Conservation (phyloP, 2,888 invertebrate species). For the Drosophila recens region DNA sequence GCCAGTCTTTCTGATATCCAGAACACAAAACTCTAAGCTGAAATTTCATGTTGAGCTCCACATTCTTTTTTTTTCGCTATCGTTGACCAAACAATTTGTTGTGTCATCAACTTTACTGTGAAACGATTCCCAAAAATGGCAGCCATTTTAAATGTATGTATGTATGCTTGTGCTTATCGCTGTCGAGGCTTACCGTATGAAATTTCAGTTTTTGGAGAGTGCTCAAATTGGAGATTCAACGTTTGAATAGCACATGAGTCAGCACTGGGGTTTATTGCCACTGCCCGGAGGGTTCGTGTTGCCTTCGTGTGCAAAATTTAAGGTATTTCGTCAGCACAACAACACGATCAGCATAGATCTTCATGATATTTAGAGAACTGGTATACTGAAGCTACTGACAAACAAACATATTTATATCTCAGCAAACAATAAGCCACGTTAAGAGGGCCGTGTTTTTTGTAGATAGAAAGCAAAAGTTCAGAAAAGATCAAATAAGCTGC, state of each 20-base stretch:
- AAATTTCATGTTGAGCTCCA: slow-evolving; percentile 58
- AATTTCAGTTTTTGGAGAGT: slow-evolving; percentile 48
- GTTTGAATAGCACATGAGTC: slow-evolving; percentile 30
- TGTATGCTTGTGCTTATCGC: slow-evolving; percentile 25
- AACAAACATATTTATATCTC: background rate
- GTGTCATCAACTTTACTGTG: slow-evolving; percentile 26
- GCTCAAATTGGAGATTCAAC: slow-evolving; percentile 27
- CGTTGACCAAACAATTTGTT: slow-evolving; percentile 7
- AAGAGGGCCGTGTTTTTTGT: background rate
- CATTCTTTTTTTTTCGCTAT: slow-evolving; percentile 10
- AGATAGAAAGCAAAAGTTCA: background rate
- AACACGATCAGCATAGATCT: slow-evolving; percentile 14
- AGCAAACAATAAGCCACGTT: background rate
- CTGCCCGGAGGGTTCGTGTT: slow-evolving; percentile 6
- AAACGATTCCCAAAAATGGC: slow-evolving; percentile 19
- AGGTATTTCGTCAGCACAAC: slow-evolving; percentile 20
- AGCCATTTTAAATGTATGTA: slow-evolving; percentile 12
- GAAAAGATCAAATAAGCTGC: background rate
- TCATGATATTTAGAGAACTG: slow-evolving; percentile 16
- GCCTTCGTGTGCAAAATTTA: slow-evolving; percentile 17
- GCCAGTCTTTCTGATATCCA: slow-evolving; percentile 23
- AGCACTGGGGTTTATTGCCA: slow-evolving; percentile 49
- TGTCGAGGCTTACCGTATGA: slow-evolving; percentile 37
- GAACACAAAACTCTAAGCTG: slow-evolving; percentile 33
- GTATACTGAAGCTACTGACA: slow-evolving; percentile 3